Evolutionary conservation across 1,140 invertebrate species (phyloP).

Genomic region (Lordiphosa collinella): DNA sequence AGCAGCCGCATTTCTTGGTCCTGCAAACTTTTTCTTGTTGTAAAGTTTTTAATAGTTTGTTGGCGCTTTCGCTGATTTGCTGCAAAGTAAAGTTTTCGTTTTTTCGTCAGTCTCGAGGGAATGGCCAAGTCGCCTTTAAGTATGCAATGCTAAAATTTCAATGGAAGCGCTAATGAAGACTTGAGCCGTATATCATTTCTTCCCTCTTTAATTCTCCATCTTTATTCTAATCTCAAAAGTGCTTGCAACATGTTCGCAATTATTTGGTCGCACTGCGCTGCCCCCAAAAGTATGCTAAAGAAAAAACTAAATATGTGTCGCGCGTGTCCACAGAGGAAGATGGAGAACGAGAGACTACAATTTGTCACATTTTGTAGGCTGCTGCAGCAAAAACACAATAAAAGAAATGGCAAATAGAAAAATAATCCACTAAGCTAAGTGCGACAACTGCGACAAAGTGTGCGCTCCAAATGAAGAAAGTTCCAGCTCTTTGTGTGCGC

Average conservation of each 20-base stretch:
- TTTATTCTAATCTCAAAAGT: conserved; percentile 20
- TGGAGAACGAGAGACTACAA: too few relatives aligned
- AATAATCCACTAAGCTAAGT: conserved; percentile 67
- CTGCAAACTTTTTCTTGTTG: conserved; percentile 72
- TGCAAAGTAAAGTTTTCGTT: conserved; percentile 62
- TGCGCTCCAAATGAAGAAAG: conserved; percentile 67
- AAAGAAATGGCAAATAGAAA: too few relatives aligned
- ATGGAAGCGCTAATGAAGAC: conserved; percentile 60
- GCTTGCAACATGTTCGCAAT: conserved; percentile 58
- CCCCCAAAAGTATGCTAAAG: conserved; percentile 29
- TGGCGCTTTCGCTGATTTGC: conserved; percentile 75
- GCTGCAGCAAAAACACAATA: conserved; percentile 20
- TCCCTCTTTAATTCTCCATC: neutral
- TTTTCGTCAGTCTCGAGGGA: conserved; percentile 6
- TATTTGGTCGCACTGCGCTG: conserved; percentile 58
- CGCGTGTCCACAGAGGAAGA: conserved; percentile 23
- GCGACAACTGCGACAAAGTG: conserved; percentile 63
- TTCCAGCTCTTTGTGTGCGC: conserved; percentile 17
- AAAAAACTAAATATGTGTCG: conserved; percentile 54
- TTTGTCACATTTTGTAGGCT: conserved; percentile 71
- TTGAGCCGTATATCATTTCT: conserved; percentile 20
- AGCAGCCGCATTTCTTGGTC: conserved; percentile 38
- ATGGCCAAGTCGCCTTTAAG: conserved; percentile 36
- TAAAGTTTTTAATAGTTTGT: conserved; percentile 76
- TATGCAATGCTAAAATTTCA: conserved; percentile 58